These are phyloP conservation scores for Promerops cafer DNA, from an alignment of 2,113 vertebrate genomes.

Conservation along the genomic window DNA sequence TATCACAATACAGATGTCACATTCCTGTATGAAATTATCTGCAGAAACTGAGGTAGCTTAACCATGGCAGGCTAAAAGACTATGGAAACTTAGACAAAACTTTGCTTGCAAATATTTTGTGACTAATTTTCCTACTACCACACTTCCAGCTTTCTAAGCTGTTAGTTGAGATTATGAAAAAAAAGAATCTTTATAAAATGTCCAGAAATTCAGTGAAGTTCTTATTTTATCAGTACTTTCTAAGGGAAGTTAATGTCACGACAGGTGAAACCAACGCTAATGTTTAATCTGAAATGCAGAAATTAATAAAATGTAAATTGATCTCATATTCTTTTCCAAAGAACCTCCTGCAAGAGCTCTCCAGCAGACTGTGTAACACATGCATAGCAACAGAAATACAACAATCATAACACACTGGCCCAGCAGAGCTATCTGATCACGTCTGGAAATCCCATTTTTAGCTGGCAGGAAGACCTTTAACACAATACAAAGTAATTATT, in stretches of 20 bases:
- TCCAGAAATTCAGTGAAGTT: neutral
- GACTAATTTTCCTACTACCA: neutral
- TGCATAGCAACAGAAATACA: slow-evolving; percentile 23
- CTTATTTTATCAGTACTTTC: neutral
- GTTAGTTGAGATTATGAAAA: neutral
- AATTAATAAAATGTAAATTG: neutral
- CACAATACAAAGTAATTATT: neutral
- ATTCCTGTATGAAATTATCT: neutral
- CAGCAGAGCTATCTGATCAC: neutral
- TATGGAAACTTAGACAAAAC: neutral
- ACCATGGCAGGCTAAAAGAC: neutral
- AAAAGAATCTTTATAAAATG: neutral
- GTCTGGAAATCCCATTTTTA: neutral
- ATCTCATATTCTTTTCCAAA: neutral
- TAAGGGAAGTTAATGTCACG: neutral
- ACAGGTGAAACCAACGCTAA: neutral
- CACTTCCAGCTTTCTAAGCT: neutral
- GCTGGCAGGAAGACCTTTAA: neutral
- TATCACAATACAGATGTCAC: neutral
- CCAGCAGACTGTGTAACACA: neutral
- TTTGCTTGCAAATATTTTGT: neutral
- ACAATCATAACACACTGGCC: neutral
- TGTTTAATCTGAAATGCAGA: neutral
- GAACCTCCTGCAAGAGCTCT: neutral
- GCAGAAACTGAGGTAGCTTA: neutral